Base-by-base conservation (phyloP, 2,888 invertebrate genomes). In the Sinohyriopsis cumingii region DNA sequence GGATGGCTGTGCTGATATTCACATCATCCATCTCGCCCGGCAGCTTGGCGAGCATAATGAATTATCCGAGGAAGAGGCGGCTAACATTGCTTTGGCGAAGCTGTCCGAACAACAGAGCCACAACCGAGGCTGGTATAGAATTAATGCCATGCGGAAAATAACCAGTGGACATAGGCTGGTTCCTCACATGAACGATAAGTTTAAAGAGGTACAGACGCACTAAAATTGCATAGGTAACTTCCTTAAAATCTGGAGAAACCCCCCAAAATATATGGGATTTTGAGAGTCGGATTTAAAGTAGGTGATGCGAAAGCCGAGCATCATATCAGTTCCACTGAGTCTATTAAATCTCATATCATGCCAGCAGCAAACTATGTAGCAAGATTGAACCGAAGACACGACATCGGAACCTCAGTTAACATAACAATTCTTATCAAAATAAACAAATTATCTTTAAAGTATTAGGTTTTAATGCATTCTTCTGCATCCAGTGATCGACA, bases 101-200 rank as follows among this genome's bases (percentile, higher is more conserved):
- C 67, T 92, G 60, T 89, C 91, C n/a, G 90, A 92, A 74, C 89
- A 90, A 22, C 90, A 91, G 78, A 90, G 91, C 1, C 92, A 92
- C 80, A 91, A 91, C 57, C 89, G 91, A 6, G 89, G 92, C 78
- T 93, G 92, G 92, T 93, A 93, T 87, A 91, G 93, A 19, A 92
- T 93, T 71, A 91, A 92, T 68, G 93, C 92, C 22, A 90, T 91
- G 24, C 85, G 92, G 22, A 87, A 87, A 60, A 79, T 93, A 56
- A 90, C 91, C 6, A 92, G 92, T 19, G 91, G 91, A 24, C 83
- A 82, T 19, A 90, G 84, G 84, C 91, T 77, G 84, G 89, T 81
- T n/a, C 92, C 92, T 0, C 84, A 88, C 65, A 87, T 92, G 68
- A 90, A 89, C 75, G 85, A 89, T 18, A 89, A 90, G 65, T 88